Conservation (phyloP, 2,888 invertebrate genomes). For the Cecidostiba fungosa region DNA sequence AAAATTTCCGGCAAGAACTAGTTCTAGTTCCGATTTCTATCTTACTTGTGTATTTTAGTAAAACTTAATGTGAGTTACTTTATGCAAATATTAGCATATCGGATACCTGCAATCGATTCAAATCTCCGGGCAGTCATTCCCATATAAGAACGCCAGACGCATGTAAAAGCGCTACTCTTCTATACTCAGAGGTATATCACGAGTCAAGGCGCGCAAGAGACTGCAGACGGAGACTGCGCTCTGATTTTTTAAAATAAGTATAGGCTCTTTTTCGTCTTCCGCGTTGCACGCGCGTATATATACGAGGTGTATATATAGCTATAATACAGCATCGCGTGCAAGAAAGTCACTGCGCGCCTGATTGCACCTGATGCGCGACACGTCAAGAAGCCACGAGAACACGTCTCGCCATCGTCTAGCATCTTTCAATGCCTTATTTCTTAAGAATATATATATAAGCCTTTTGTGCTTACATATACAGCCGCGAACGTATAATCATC, state of each 20-base stretch:
- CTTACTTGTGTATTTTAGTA: too few species aligned
- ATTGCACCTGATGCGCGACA: conserved; percentile 60
- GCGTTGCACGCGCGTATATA: background rate
- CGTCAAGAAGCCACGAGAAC: conserved; percentile 59
- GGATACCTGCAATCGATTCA: too few species aligned
- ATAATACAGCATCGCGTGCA: conserved; percentile 31
- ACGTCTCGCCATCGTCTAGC: conserved; percentile 3
- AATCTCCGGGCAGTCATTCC: too few species aligned
- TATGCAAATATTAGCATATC: too few species aligned
- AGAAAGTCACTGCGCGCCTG: conserved; percentile 66
- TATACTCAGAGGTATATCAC: background rate
- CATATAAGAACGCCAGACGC: too few species aligned
- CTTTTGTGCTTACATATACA: background rate
- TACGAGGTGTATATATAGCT: background rate
- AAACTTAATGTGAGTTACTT: too few species aligned
- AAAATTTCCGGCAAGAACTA: too few species aligned
- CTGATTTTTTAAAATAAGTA: too few species aligned
- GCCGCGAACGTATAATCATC: too few species aligned
- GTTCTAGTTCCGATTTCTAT: too few species aligned
- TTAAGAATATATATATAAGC: background rate
- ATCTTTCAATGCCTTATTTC: background rate
- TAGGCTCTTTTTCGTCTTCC: conserved; percentile 16
- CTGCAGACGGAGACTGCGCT: background rate
- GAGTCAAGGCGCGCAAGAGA: background rate
- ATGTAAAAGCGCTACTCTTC: too few species aligned